Evolutionary conservation across 1,140 invertebrate species (phyloP).

Genomic region (Telenomus remus): DNA sequence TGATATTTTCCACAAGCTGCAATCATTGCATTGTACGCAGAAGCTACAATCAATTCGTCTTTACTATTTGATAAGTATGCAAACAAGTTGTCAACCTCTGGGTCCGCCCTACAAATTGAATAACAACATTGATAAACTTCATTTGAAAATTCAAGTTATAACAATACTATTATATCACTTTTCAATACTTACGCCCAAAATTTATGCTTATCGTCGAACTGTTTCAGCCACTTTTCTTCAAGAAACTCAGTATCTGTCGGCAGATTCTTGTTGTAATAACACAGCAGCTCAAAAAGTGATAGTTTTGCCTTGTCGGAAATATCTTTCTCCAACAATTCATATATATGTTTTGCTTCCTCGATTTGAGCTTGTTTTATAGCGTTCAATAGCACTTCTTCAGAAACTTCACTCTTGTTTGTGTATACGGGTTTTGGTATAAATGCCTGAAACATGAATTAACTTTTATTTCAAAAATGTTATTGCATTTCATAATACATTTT

Average conservation of each 20-base stretch:
- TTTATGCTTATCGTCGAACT: background rate
- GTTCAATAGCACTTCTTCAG: slow-evolving; percentile 78
- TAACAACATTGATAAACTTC: background rate
- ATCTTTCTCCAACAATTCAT: slow-evolving; percentile 81
- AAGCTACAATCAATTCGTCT: slow-evolving; percentile 68
- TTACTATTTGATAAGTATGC: slow-evolving; percentile 63
- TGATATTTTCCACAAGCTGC: slow-evolving; percentile 78
- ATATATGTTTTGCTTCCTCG: slow-evolving; percentile 83
- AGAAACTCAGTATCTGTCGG: slow-evolving; percentile 80
- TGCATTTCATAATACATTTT: too few species aligned
- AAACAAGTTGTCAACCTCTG: slow-evolving; percentile 60
- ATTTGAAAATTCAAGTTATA: too few species aligned
- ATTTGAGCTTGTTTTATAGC: slow-evolving; percentile 81
- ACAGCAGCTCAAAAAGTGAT: slow-evolving; percentile 86
- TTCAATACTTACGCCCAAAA: slow-evolving; percentile 82
- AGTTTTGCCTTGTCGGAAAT: slow-evolving; percentile 80
- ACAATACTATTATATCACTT: too few species aligned
- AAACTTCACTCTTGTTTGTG: slow-evolving; percentile 82
- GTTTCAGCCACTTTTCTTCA: slow-evolving; percentile 87
- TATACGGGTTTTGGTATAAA: slow-evolving; percentile 83
- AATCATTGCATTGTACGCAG: slow-evolving; percentile 76
- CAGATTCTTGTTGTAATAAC: slow-evolving; percentile 86
- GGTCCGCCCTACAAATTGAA: slow-evolving; percentile 35
- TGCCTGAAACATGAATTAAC: slow-evolving; percentile 76
- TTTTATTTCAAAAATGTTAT: too few species aligned